phyloP scores from a whole-genome alignment of 2,797 vertebrate genomes.

The Dendrocincla tyrannina region DNA sequence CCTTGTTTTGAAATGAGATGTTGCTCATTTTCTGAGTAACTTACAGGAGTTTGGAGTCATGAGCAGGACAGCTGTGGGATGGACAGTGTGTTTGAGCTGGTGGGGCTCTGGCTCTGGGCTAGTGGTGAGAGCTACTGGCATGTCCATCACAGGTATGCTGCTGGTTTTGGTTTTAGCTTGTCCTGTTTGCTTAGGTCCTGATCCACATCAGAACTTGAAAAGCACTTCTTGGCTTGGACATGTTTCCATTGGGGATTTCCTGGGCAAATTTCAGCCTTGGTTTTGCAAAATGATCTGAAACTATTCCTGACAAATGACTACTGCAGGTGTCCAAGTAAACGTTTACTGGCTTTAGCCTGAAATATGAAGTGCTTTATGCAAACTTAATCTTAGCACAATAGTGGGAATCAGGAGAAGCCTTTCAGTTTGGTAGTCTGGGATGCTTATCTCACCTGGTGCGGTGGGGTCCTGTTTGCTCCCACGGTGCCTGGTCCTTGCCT shows the following conservation, averaged over 20 bases:
- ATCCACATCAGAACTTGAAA: background rate
- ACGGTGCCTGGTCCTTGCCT: background rate
- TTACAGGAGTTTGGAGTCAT: background rate
- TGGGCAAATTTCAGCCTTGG: background rate
- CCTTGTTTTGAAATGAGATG: background rate
- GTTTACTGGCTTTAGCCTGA: background rate
- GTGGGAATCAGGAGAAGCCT: background rate
- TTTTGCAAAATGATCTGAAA: background rate
- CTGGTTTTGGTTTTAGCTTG: background rate
- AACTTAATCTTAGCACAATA: background rate
- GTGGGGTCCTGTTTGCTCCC: background rate
- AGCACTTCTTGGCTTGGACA: background rate
- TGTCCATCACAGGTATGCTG: rapidly evolving
- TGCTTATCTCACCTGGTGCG: background rate
- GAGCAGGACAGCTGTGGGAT: background rate
- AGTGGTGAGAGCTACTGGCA: background rate
- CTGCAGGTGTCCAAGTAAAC: background rate
- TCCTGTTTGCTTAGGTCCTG: background rate
- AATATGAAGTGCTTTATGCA: background rate
- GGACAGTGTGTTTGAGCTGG: rapidly evolving
- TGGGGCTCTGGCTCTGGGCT: background rate
- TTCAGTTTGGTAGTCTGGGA: background rate
- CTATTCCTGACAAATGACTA: rapidly evolving
- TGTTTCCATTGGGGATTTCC: background rate
- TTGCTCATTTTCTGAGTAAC: background rate